phyloP scores from a whole-genome alignment of 2,113 vertebrate species.

The Mobula hypostoma region DNA sequence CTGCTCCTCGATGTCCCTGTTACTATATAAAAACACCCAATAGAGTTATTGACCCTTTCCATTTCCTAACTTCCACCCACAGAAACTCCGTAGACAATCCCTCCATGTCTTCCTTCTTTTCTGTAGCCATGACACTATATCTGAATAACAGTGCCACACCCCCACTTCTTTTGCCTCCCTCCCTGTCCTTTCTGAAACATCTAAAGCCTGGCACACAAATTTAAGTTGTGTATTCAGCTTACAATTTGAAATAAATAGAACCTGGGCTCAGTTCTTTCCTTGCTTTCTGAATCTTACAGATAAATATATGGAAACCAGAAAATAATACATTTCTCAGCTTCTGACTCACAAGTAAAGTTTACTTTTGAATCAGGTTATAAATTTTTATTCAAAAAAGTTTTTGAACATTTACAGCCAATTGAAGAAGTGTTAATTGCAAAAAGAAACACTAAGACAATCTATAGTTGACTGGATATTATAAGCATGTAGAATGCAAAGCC shows the following conservation, averaged over 20 bases:
- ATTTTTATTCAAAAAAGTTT: background rate
- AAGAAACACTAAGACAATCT: background rate
- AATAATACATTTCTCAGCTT: background rate
- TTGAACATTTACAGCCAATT: background rate
- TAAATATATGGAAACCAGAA: background rate
- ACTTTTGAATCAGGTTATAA: background rate
- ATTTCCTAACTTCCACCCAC: no score
- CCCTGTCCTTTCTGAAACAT: no score
- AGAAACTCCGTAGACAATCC: no score
- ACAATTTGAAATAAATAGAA: background rate
- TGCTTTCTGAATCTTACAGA: background rate
- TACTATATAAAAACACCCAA: no score
- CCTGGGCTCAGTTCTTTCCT: background rate
- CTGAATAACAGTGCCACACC: no score
- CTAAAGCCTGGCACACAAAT: no score
- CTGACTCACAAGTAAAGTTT: background rate
- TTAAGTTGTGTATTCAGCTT: background rate
- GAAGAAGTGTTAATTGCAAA: background rate
- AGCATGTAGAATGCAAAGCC: background rate
- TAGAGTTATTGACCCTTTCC: no score
- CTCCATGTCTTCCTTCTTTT: no score
- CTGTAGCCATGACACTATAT: no score
- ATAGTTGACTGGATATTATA: background rate
- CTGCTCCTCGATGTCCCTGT: no score
- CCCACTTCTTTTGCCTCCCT: no score